Base-by-base conservation (phyloP, 2,888 invertebrate species). In the Biston stratarius region DNA sequence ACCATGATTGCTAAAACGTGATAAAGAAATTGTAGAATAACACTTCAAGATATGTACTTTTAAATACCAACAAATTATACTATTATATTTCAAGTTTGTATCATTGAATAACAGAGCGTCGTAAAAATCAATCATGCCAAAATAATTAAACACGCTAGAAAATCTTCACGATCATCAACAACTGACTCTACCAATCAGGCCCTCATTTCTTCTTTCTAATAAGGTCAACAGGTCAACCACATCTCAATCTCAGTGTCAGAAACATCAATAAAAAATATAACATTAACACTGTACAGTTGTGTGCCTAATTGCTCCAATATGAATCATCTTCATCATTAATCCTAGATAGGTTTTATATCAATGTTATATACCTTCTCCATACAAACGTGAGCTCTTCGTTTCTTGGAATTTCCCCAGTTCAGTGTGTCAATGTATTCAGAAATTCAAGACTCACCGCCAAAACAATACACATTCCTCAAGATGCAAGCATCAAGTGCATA, bases 401-500 rank as follows among this genome's bases (percentile, higher is more conserved):
- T 45, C 56, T 56, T 36, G 34, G 45, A 65, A 64, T 61, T 61
- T 49, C 67, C 58, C 12, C 40, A 11, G 44, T 24, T 34, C 61
- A 68, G 62, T 53, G 44, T 66, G 60, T 56, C 69, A 71, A 67
- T 70, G 61, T 48, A 62, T 59, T 59, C 48, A 44, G 64, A 62
- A 60, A 52, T 33, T 56, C 63, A 74, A 62, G 51, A 56, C 49
- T 38, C 38, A 45, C 56, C 48, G 55, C 44, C 62, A 56, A 66
- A 68, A 64, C 56, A 67, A 59, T 53, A 66, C 67, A 52, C 69
- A 70, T 64, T 64, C 69, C 62, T 58, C 57, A 67, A 67, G 49
- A 51, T 61, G 67, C 75, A 63, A 61, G 44, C 56, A 64, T 69
- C 78, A 79, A 84, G 83, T 81, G 80, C 83, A 73, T 77, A 87